Evolutionary conservation across 2,888 invertebrate species (phyloP).

Genomic region (Invenusta paracnida): DNA sequence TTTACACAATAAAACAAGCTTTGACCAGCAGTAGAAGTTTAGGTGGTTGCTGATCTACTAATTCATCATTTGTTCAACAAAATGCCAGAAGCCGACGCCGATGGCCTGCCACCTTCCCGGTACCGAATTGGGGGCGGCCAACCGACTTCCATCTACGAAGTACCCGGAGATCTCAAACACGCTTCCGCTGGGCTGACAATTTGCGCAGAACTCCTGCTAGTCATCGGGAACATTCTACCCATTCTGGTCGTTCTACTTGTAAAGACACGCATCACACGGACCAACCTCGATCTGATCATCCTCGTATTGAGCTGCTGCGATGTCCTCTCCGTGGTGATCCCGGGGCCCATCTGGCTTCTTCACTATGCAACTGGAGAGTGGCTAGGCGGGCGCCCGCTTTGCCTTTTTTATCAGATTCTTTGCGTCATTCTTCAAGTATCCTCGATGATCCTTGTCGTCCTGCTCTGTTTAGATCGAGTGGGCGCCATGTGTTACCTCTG

Average conservation of each 20-base stretch:
- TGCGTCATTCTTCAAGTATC: slow-evolving; percentile 24
- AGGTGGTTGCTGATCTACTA: too few relatives aligned
- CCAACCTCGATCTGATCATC: slow-evolving; percentile 35
- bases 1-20: too few relatives aligned
- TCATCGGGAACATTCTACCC: slow-evolving; percentile 29
- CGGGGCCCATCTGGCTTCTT: slow-evolving; percentile 32
- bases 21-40: too few relatives aligned
- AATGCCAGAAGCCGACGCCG: not conserved
- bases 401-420: slow-evolving; percentile 28
- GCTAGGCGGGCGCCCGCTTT: slow-evolving; percentile 1
- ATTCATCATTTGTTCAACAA: too few relatives aligned
- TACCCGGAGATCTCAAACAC: not conserved
- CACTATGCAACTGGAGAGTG: slow-evolving; percentile 7
- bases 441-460: slow-evolving; percentile 25
- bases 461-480: slow-evolving; percentile 35
- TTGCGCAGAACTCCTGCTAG: slow-evolving; percentile 19
- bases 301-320: slow-evolving; percentile 19
- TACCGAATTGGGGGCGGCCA: not conserved
- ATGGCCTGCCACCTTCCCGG: not conserved
- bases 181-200: slow-evolving; percentile 28
- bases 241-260: slow-evolving; percentile 9
- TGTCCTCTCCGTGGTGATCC: slow-evolving; percentile 38
- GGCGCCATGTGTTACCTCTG: not conserved
- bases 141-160: slow-evolving; percentile 7
- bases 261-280: not conserved